Evolutionary conservation across 2,113 vertebrate genomes (phyloP).

Genomic region (Pomatorhinus ruficollis): DNA sequence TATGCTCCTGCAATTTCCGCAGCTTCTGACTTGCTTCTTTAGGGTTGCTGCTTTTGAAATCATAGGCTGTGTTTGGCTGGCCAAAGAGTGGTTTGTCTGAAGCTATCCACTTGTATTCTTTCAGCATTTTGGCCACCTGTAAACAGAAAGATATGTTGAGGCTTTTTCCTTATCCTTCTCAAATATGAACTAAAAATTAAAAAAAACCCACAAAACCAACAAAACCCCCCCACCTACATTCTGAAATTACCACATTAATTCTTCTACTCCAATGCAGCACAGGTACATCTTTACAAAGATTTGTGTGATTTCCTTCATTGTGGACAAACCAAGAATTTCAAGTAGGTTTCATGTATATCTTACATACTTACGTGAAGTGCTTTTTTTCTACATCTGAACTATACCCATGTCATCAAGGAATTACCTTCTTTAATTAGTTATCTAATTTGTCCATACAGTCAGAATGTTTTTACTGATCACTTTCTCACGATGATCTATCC

Average conservation of each 20-base stretch:
- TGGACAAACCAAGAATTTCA: background rate
- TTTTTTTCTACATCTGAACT: background rate
- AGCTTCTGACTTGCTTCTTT: constrained; percentile 84
- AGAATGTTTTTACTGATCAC: background rate
- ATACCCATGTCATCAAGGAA: background rate
- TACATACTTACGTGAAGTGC: background rate
- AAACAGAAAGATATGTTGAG: background rate
- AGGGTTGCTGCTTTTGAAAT: constrained; percentile 86
- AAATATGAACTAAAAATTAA: background rate
- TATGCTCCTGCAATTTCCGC: constrained; percentile 84
- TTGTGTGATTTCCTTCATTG: background rate
- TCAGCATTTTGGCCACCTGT: constrained; percentile 87
- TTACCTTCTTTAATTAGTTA: background rate
- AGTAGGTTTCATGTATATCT: background rate
- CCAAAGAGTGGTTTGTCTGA: constrained; percentile 89
- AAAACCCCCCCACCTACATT: background rate
- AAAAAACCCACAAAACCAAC: background rate
- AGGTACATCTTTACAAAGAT: background rate
- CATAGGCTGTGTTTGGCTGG: constrained; percentile 86
- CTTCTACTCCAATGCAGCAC: background rate
- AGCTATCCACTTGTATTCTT: constrained; percentile 92
- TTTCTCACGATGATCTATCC: background rate
- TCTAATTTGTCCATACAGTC: background rate
- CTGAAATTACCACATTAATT: background rate
- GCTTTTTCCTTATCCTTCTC: background rate